A percentile compares a stretch with the other conserved stretches of the same genome.
Conservation (phyloP, 2,113 vertebrate genomes). For the Cottus gobio region DNA sequence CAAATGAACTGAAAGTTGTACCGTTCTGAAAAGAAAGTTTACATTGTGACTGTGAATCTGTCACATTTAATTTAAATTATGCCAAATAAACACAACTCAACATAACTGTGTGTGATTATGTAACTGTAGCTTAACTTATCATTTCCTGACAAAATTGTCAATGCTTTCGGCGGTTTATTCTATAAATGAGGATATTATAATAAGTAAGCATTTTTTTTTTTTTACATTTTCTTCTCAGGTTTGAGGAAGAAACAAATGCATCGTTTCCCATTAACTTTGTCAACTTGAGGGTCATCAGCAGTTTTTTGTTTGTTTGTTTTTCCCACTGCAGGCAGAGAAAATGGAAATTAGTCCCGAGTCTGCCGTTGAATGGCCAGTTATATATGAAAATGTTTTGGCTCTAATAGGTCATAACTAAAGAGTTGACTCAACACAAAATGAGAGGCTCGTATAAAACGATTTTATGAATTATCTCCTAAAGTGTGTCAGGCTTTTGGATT, state of each 20-base stretch:
- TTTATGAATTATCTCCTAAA: constrained; percentile 63
- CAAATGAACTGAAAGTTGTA: neutral
- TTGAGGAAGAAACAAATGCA: constrained; percentile 33
- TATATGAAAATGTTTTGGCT: constrained; percentile 67
- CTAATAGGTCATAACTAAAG: constrained; percentile 62
- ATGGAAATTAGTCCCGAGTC: constrained; percentile 64
- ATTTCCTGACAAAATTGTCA: neutral
- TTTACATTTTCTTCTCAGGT: constrained; percentile 23
- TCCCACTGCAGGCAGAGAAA: constrained; percentile 55
- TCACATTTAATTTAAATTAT: neutral
- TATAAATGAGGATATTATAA: neutral
- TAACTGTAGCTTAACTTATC: neutral
- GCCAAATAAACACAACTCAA: neutral
- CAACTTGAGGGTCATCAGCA: constrained; percentile 55
- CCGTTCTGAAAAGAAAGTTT: neutral
- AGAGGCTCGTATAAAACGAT: constrained; percentile 47
- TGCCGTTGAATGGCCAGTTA: constrained; percentile 58
- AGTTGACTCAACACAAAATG: constrained; percentile 61
- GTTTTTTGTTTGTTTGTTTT: constrained; percentile 26
- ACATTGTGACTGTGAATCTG: neutral
- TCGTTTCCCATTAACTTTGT: constrained; percentile 46
- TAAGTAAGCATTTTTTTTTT: neutral
- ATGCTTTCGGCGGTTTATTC: neutral
- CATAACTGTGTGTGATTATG: neutral
- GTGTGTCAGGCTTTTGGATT: constrained; percentile 56